Conservation (phyloP, 2,888 invertebrate genomes). For the Drosophila kokeensis region DNA sequence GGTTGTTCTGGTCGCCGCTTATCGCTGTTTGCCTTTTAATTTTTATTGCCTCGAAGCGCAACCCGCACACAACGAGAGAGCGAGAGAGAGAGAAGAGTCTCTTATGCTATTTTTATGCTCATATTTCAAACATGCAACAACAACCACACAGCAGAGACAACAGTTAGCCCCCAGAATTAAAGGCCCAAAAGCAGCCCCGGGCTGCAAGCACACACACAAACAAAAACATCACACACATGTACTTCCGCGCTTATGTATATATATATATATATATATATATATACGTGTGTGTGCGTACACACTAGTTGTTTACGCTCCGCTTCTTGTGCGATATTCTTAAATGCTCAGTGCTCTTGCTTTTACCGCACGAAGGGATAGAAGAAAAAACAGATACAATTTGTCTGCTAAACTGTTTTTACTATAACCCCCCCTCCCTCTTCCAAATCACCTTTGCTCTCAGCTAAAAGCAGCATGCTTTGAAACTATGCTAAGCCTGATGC, state of each 20-base stretch:
- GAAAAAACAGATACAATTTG: constrained; percentile 17
- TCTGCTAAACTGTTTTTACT: constrained; percentile 32
- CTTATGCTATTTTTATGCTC: constrained; percentile 75
- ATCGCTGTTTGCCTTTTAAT: constrained; percentile 80
- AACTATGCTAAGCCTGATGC: constrained; percentile 44
- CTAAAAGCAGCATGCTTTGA: constrained; percentile 27
- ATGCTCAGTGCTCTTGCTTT: constrained; percentile 35
- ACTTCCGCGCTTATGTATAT: not conserved
- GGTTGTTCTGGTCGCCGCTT: constrained; percentile 49
- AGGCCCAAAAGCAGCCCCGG: constrained; percentile 50
- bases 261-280: not conserved
- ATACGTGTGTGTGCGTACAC: not conserved
- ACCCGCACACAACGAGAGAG: constrained; percentile 42
- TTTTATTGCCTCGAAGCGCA: constrained; percentile 70
- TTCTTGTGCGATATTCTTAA: constrained; percentile 39
- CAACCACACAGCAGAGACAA: constrained; percentile 14
- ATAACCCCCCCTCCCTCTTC: not conserved
- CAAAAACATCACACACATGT: not conserved
- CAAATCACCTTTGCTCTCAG: not conserved
- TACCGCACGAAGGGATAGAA: constrained; percentile 24
- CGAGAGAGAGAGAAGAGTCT: constrained; percentile 30
- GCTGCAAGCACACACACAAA: constrained; percentile 26
- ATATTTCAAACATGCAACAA: constrained; percentile 65
- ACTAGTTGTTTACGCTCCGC: constrained; percentile 45
- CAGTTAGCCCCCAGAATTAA: constrained; percentile 45